Evolutionary conservation across 2,888 invertebrate genomes (phyloP), one percentile per base, ranked within the genome.

Genomic region (Tetanocera ferruginea): DNA sequence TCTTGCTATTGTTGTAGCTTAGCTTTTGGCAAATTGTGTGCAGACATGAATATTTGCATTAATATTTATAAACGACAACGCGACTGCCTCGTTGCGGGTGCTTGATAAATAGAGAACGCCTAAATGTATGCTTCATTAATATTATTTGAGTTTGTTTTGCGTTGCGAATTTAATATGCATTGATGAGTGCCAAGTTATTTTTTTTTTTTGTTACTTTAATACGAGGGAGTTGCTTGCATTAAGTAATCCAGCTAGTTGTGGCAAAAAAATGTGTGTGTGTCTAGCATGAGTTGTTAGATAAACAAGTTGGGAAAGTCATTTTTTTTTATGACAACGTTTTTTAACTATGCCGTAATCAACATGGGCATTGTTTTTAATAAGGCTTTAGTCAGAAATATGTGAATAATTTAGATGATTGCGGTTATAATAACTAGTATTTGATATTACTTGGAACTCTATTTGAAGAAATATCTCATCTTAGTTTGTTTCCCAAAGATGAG

Each of bases 41-140:
- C 76, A 79, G 79, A 75, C 80, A 79, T 81, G 79, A 78, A 78
- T 79, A 80, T 79, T 78, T 77, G 72, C 69, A 76, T 79, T 80
- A 79, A 77, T 76, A n/a, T n/a, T n/a, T n/a, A 77, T 76, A 28
- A 17, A 25, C 23, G 49, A 17, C 49, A 64, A 37, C 28, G 51
- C 52, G 72, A 62, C 25, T 62, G 62, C 62, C 62, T 23, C 66
- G n/a, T 31, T 60, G 60, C 28, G 28, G 31, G 55, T 34, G 55
- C 51, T 64, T 62, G 73, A 74, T 49, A 62, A 74, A 74, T 74
- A 51, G 57, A 6, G 43, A n/a, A 55, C 55, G 55, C 62, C 62
- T 37, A 51, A 74, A 19, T 62, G 60, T 74, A 74, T 74, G 73
- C 73, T 60, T 23, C 25, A 34, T 37, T 67, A 67, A 67, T 60